Percentiles rank a stretch among this genome's conserved stretches.
These are phyloP conservation scores for Antrozous pallidus DNA, from an alignment of 2,797 vertebrate species.

Conservation along the genomic window DNA sequence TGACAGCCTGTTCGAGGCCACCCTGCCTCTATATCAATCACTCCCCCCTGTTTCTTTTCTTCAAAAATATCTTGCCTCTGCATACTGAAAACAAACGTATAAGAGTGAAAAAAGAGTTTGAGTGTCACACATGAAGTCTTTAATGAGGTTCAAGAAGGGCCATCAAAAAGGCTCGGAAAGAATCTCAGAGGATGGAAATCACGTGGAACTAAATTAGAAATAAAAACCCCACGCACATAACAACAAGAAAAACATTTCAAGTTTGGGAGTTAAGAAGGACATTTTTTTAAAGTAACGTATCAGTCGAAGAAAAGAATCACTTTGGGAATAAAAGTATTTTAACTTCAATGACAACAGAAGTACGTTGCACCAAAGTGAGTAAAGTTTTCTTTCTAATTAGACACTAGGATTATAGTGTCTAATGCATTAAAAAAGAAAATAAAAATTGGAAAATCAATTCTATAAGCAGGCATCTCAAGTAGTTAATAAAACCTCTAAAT, in stretches of 20 bases:
- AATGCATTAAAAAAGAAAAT: background rate
- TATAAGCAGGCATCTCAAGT: background rate
- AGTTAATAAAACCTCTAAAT: background rate
- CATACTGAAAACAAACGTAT: no score
- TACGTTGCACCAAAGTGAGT: background rate
- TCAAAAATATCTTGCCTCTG: no score
- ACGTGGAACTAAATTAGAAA: background rate
- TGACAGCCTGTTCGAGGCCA: no score
- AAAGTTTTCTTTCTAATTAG: background rate
- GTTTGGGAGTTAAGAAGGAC: background rate
- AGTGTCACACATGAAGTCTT: no score
- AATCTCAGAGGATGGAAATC: background rate
- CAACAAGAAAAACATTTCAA: background rate
- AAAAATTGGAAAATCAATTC: background rate
- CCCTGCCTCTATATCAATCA: no score
- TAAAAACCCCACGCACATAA: background rate
- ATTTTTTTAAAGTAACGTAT: background rate
- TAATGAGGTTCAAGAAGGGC: background rate
- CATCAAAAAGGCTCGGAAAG: background rate
- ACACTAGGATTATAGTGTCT: background rate
- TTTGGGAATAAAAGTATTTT: conserved; percentile 20
- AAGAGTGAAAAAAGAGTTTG: no score
- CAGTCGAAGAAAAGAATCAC: background rate
- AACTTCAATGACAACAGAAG: background rate
- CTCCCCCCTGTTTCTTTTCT: no score